phyloP scores from a whole-genome alignment of 2,888 invertebrate genomes.

The Eulithis testata region DNA sequence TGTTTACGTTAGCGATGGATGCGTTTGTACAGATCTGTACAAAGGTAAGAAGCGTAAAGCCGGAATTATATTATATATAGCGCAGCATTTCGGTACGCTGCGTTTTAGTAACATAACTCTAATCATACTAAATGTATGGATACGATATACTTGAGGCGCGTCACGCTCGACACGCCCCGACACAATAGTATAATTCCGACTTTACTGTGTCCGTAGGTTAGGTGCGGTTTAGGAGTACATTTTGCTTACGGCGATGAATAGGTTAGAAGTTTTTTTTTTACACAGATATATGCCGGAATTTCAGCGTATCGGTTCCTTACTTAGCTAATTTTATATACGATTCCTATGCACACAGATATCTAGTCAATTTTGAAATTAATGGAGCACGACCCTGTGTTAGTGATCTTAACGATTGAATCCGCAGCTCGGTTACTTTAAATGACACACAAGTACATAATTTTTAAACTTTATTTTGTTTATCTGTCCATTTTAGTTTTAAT shows the following conservation, averaged over 20 bases:
- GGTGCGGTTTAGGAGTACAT: constrained; percentile 75
- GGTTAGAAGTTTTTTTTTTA: constrained; percentile 58
- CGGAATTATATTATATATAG: too few relatives aligned
- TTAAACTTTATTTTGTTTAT: constrained; percentile 57
- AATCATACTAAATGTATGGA: too few relatives aligned
- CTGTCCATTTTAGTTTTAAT: constrained; percentile 76
- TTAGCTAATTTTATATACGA: constrained; percentile 80
- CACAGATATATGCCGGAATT: constrained; percentile 75
- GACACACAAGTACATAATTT: constrained; percentile 74
- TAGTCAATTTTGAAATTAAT: constrained; percentile 84
- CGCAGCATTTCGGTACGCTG: too few relatives aligned
- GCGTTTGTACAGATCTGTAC: constrained; percentile 80
- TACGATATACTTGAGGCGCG: too few relatives aligned
- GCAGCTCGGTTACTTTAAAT: constrained; percentile 67
- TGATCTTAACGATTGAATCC: constrained; percentile 65
- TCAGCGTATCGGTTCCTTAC: constrained; percentile 82
- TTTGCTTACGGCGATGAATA: constrained; percentile 77
- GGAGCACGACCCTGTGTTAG: constrained; percentile 72
- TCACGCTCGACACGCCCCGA: too few relatives aligned
- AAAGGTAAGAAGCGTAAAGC: constrained; percentile 68
- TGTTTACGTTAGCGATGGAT: constrained; percentile 65
- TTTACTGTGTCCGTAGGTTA: constrained; percentile 73
- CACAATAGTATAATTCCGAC: too few relatives aligned
- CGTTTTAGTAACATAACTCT: too few relatives aligned
- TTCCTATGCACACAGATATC: constrained; percentile 84